A percentile compares a stretch with the other conserved stretches of the same genome.
phyloP scores from a whole-genome alignment of 2,113 vertebrate genomes.

The Nannobrachium achirus region DNA sequence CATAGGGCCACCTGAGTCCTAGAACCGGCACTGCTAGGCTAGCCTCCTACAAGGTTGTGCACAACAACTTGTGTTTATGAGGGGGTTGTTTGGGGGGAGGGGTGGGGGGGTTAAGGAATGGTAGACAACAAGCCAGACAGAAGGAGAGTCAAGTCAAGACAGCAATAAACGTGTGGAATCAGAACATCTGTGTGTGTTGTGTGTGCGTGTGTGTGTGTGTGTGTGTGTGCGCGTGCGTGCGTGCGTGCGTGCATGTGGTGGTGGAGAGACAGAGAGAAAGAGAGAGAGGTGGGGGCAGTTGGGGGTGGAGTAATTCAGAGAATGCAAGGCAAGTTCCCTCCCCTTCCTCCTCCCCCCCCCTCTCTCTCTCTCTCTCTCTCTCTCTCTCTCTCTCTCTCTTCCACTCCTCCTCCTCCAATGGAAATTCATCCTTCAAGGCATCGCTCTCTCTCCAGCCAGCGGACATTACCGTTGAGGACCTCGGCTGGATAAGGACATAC shows the following conservation, averaged over 20 bases:
- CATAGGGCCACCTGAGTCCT: no score
- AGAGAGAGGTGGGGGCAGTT: background rate
- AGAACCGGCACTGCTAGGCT: no score
- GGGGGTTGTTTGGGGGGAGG: no score
- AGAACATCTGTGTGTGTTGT: background rate
- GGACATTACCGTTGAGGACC: slow-evolving; percentile 60
- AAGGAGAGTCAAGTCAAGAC: no score
- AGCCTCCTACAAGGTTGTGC: no score
- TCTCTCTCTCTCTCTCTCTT: slow-evolving; percentile 9
- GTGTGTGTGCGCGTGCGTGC: background rate
- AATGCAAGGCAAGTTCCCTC: slow-evolving; percentile 9
- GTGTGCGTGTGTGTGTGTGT: background rate
- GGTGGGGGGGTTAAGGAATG: no score
- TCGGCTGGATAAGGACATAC: slow-evolving; percentile 28
- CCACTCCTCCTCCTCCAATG: slow-evolving; percentile 40
- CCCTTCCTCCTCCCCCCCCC: background rate
- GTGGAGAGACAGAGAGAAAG: slow-evolving; percentile 1
- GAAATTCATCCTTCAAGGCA: slow-evolving; percentile 61
- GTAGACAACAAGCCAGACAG: no score
- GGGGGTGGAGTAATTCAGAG: slow-evolving; percentile 31
- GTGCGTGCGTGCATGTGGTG: background rate
- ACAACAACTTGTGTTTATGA: no score
- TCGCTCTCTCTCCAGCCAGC: slow-evolving; percentile 56
- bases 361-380: background rate
- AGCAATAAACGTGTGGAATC: background rate